Percentiles rank a stretch among this genome's conserved stretches.
Evolutionary conservation across 2,113 vertebrate species (phyloP).

Genomic region (Phycodurus eques): DNA sequence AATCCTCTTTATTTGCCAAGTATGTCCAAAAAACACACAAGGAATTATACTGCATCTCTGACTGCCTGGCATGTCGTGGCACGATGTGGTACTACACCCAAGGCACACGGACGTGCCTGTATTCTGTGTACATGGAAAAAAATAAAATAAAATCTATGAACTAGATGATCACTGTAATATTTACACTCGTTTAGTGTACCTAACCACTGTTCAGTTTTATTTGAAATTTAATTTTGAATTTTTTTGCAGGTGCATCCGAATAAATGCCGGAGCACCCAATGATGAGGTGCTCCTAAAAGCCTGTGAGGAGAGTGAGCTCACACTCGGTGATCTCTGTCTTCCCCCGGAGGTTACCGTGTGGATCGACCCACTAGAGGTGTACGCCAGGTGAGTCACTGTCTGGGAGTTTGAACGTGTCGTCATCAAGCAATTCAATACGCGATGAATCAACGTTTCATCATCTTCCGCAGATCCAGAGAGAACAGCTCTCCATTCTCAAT

Average conservation of each 20-base stretch:
- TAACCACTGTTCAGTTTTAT: too few relatives aligned
- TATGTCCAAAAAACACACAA: too few relatives aligned
- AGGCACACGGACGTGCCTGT: too few relatives aligned
- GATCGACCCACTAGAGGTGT: slow-evolving; percentile 80
- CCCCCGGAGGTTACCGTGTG: slow-evolving; percentile 74
- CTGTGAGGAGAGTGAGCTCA: slow-evolving; percentile 66
- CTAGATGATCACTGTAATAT: too few relatives aligned
- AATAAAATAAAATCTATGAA: too few relatives aligned
- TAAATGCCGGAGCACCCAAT: slow-evolving; percentile 53
- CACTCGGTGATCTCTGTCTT: slow-evolving; percentile 60
- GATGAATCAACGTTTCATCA: not conserved
- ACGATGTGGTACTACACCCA: too few relatives aligned
- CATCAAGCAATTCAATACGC: not conserved
- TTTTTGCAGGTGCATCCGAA: slow-evolving; percentile 71
- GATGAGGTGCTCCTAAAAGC: slow-evolving; percentile 69
- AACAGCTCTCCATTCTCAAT: slow-evolving; percentile 69
- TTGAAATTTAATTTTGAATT: not conserved
- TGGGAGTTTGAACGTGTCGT: slow-evolving; percentile 4
- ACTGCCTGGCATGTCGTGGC: too few relatives aligned
- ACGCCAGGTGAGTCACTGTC: slow-evolving; percentile 71
- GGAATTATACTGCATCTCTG: too few relatives aligned
- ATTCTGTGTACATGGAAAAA: too few relatives aligned
- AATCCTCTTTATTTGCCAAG: too few relatives aligned
- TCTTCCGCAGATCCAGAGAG: slow-evolving; percentile 65
- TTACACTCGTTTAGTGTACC: too few relatives aligned